These are phyloP conservation scores for Acrocephalus kingi DNA, from an alignment of 2,113 vertebrate genomes.

Conservation along the genomic window DNA sequence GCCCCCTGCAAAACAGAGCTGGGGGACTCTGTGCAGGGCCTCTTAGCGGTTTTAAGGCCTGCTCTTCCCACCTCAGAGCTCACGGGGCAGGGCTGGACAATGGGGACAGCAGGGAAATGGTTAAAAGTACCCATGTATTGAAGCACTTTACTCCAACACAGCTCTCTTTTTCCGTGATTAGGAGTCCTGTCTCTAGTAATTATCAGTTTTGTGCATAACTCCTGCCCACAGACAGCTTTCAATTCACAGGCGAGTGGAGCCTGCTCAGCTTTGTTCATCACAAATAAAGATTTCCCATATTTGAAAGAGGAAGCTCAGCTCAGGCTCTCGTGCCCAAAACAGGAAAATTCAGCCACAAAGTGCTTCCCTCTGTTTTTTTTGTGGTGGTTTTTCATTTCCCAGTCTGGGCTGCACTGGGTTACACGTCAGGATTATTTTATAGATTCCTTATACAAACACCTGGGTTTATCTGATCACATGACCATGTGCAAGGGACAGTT, in stretches of 20 bases:
- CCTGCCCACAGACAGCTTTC: not conserved
- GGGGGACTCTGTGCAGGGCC: not conserved
- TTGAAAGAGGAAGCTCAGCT: not conserved
- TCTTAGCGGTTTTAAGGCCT: not conserved
- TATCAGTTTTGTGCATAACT: not conserved
- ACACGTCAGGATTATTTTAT: not conserved
- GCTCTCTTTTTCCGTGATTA: not conserved
- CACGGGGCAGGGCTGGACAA: not conserved
- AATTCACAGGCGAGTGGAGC: not conserved
- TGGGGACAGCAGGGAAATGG: not conserved
- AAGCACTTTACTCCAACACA: not conserved
- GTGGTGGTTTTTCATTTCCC: not conserved
- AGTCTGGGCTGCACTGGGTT: not conserved
- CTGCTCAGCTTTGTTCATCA: not conserved
- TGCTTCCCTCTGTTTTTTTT: not conserved
- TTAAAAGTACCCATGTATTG: not conserved
- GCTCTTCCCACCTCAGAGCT: not conserved
- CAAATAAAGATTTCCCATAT: not conserved
- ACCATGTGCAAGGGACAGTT: not conserved
- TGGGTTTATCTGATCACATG: not conserved
- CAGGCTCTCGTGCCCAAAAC: not conserved
- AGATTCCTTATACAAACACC: not conserved
- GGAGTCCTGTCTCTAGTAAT: not conserved
- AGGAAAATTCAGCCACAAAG: not conserved
- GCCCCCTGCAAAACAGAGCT: not conserved